Evolutionary conservation across 2,113 vertebrate species (phyloP).

Genomic region (Halichoerus grypus): DNA sequence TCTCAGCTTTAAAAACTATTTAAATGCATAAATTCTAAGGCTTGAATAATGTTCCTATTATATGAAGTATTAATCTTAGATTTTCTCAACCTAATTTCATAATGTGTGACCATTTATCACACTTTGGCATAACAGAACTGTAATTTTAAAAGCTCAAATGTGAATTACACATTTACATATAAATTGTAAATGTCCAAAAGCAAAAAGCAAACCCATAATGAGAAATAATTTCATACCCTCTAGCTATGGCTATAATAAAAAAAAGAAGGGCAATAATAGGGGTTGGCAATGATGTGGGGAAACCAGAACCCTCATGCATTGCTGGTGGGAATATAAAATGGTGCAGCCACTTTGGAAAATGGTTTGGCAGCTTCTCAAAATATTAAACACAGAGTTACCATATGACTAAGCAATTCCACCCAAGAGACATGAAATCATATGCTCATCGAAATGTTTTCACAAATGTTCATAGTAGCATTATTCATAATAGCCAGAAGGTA

Average conservation of each 20-base stretch:
- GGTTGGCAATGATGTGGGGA: not conserved
- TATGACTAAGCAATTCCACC: slow-evolving; percentile 36
- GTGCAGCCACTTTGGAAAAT: slow-evolving; percentile 21
- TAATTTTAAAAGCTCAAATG: slow-evolving; percentile 26
- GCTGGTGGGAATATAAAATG: not conserved
- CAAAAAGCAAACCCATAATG: not conserved
- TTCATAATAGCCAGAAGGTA: not conserved
- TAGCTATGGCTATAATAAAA: not conserved
- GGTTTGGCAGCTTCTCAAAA: not conserved
- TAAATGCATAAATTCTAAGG: slow-evolving; percentile 1
- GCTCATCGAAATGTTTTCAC: slow-evolving; percentile 9
- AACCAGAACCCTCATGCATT: not conserved
- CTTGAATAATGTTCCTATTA: not conserved
- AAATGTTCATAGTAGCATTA: slow-evolving; percentile 35
- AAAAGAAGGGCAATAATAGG: not conserved
- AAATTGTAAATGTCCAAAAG: not conserved
- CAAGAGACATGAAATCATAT: slow-evolving; percentile 44
- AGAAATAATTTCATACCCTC: not conserved
- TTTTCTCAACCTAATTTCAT: slow-evolving; percentile 30
- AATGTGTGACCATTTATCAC: not conserved
- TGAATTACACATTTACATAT: slow-evolving; percentile 12
- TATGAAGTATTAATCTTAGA: slow-evolving; percentile 9
- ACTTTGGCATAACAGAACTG: not conserved
- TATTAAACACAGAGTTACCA: slow-evolving; percentile 5
- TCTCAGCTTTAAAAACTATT: slow-evolving; percentile 25